phyloP scores from a whole-genome alignment of 2,888 invertebrate species.

The Sinelater perroti region DNA sequence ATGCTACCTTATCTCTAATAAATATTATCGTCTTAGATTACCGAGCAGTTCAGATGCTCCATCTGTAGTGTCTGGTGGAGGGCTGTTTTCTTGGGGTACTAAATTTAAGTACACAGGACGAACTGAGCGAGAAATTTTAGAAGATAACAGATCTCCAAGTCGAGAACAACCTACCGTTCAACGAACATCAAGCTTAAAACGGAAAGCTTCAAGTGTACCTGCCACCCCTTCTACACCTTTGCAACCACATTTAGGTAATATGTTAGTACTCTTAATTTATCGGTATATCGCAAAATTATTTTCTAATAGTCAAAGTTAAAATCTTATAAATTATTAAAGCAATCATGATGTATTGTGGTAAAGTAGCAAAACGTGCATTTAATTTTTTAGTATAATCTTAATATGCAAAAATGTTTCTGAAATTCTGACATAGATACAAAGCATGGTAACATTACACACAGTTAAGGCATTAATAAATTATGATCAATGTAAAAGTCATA shows the following conservation, averaged over 20 bases:
- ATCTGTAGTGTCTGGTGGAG: conserved; percentile 88
- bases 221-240: conserved; percentile 87
- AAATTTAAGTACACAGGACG: conserved; percentile 93
- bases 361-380: no score
- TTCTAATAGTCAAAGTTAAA: no score
- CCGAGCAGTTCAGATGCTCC: conserved; percentile 85
- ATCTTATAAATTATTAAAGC: no score
- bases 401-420: no score
- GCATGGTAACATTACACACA: no score
- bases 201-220: conserved; percentile 87
- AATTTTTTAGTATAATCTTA: no score
- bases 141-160: conserved; percentile 76
- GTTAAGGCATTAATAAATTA: no score
- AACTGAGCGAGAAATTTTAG: conserved; percentile 90
- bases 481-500: no score
- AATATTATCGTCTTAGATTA: conserved; percentile 71
- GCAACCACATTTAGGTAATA: conserved; percentile 73
- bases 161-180: conserved; percentile 65
- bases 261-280: no score
- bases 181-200: conserved; percentile 66
- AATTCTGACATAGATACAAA: no score
- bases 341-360: no score
- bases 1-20: neutral
- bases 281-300: no score
- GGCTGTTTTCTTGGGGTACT: conserved; percentile 92